Evolutionary conservation across 2,888 invertebrate species (phyloP).

Genomic region (Dione juno): DNA sequence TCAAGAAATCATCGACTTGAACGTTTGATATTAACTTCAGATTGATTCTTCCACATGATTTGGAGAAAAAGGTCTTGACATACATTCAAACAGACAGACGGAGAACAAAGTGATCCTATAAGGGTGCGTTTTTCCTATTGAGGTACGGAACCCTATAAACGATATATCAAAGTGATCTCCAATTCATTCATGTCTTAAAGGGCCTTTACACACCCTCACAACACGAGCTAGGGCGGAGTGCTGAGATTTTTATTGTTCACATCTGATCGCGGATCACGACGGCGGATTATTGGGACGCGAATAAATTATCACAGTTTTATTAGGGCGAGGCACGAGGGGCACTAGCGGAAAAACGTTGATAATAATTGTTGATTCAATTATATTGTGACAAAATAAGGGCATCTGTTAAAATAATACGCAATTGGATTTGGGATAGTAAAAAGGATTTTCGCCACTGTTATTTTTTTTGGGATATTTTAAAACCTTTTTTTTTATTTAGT

Average conservation of each 20-base stretch:
- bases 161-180: neutral
- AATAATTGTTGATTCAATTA: slow-evolving; percentile 47
- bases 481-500: neutral
- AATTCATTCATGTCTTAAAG: slow-evolving; percentile 11
- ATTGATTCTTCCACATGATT: no score
- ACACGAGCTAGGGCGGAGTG: slow-evolving; percentile 50
- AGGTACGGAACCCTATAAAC: no score
- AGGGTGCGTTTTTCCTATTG: no score
- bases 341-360: slow-evolving; percentile 40
- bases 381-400: slow-evolving; percentile 43
- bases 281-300: slow-evolving; percentile 65
- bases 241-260: slow-evolving; percentile 72
- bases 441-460: neutral
- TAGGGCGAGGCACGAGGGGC: slow-evolving; percentile 42
- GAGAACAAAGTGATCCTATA: no score
- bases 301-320: slow-evolving; percentile 71
- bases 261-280: slow-evolving; percentile 60
- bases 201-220: slow-evolving; percentile 40
- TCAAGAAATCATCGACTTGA: no score
- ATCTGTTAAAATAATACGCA: slow-evolving; percentile 43
- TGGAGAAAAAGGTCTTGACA: no score
- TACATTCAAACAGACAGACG: no score
- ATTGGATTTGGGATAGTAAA: slow-evolving; percentile 14
- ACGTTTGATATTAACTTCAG: no score
- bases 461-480: neutral